Evolutionary conservation across 2,888 invertebrate genomes (phyloP), one percentile per base, ranked within the genome.

Genomic region (Amphiduros pacificus): DNA sequence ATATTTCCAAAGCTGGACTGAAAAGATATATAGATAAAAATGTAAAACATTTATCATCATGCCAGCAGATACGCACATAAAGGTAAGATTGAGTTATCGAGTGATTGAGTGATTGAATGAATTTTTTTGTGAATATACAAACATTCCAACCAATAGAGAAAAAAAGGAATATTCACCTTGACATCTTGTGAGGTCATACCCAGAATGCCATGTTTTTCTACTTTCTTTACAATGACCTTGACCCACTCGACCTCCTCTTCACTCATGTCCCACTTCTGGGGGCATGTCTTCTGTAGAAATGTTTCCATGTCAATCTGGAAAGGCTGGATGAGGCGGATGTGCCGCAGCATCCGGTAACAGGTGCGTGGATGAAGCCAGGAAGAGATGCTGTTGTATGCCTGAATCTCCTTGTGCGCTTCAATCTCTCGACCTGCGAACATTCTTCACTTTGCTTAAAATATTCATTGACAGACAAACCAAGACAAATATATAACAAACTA

Each of bases 331-430:
- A 29, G 28, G 6, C 62, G 50, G 17, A 65, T 48, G 17, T 29
- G 24, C 27, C 58, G 50, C 41, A 65, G 60, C 22, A 50, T 36
- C 11, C 59, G 54, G n/a, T 20, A 26, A 22, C 55, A 56, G 2
- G 62, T 65, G 9, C 40, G 29, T 9, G 62, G 65, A 49, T 65
- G 65, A 2, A 65, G 28, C 51, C 50, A 52, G 51, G 31, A 11
- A 49, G 62, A 55, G 2, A 27, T 40, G 1, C 11, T 17, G 49
- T 65, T 65, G 59, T 59, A 65, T 1, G 22, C 36, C 1, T 24
- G 28, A 27, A n/a, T n/a, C n/a, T n/a, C n/a, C n/a, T n/a, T n/a
- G n/a, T n/a, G n/a, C n/a, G n/a, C n/a, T n/a, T 58, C 31, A 2
- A n/a, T 48, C 20, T 58, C 53, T 2, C 51, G 29, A 5, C 54